phyloP scores from a whole-genome alignment of 2,888 invertebrate species.

The Xanthostigma xanthostigma region DNA sequence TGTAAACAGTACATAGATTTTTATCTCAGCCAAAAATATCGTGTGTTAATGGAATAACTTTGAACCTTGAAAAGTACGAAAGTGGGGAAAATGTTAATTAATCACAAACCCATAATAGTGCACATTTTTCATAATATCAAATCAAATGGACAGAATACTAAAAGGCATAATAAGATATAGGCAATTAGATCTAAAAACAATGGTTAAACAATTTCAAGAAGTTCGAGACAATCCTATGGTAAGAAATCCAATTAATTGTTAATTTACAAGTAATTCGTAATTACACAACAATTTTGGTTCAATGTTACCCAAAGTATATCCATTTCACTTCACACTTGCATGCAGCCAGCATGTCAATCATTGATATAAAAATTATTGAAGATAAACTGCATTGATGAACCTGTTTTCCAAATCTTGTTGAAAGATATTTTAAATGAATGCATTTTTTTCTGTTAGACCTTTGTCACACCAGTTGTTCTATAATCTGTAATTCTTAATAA shows the following conservation, averaged over 20 bases:
- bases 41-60: conserved; percentile 1
- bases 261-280: too few relatives aligned
- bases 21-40: not conserved
- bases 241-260: conserved; percentile 22
- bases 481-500: too few relatives aligned
- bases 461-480: too few relatives aligned
- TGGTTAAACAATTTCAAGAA: conserved; percentile 86
- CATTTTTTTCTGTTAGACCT: too few relatives aligned
- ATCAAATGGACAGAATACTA: conserved; percentile 69
- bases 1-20: too few relatives aligned
- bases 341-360: too few relatives aligned
- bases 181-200: conserved; percentile 59
- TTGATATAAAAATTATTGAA: not conserved
- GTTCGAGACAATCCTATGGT: conserved; percentile 81
- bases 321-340: too few relatives aligned
- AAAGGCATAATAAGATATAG: conserved; percentile 84
- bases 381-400: not conserved
- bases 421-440: not conserved
- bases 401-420: not conserved
- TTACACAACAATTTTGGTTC: conserved; percentile 2
- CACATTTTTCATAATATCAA: conserved; percentile 1
- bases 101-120: not conserved
- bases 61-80: not conserved
- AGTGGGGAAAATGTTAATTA: not conserved
- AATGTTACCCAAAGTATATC: not conserved